Percentiles rank a stretch among this genome's conserved stretches.
phyloP scores from a whole-genome alignment of 2,113 vertebrate genomes.

The Willisornis vidua region DNA sequence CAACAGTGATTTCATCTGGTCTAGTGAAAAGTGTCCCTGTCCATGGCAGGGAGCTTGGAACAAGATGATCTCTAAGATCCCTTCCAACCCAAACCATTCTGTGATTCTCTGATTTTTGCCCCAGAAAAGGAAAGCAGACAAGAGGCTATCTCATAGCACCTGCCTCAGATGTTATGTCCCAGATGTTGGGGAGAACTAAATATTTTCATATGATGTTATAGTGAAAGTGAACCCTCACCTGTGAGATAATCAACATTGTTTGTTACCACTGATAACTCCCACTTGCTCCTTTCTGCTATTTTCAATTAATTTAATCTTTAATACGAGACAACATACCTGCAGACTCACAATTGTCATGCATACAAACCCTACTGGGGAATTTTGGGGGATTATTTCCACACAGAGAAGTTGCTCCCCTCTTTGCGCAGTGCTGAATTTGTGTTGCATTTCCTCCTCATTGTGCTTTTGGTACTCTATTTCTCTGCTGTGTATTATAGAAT shows the following conservation, averaged over 20 bases:
- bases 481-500: neutral
- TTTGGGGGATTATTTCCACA: neutral
- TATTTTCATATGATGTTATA: neutral
- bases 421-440: neutral
- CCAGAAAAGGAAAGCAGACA: neutral
- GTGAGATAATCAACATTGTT: neutral
- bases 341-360: fast-evolving
- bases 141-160: neutral
- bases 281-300: neutral
- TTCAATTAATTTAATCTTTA: neutral
- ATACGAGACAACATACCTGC: neutral
- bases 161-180: neutral
- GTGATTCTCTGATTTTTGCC: neutral
- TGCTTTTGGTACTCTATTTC: neutral
- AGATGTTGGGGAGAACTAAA: neutral
- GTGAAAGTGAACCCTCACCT: neutral
- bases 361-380: neutral
- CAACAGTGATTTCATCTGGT: neutral
- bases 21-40: neutral
- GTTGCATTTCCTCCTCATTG: neutral
- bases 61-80: neutral
- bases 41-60: neutral
- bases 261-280: neutral
- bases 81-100: neutral
- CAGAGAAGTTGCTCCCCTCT: neutral